A percentile compares a stretch with the other conserved stretches of the same genome.
phyloP scores from a whole-genome alignment of 2,797 vertebrate species.

The Ptychobarbus kaznakovi region DNA sequence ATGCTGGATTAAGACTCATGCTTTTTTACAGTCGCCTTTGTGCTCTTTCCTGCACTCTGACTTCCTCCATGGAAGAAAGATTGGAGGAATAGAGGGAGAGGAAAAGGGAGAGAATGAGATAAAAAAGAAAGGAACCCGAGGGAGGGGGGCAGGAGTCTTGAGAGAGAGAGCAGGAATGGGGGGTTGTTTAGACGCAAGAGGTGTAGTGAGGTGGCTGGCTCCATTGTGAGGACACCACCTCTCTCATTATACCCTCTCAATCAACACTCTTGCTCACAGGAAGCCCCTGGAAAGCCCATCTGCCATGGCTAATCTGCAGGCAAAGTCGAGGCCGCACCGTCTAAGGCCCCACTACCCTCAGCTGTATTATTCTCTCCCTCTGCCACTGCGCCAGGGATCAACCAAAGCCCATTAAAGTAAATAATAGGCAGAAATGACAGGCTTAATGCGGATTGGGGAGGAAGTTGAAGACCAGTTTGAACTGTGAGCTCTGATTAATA shows the following conservation, averaged over 20 bases:
- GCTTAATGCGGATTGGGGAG: conserved; percentile 99
- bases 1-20: conserved; percentile 99
- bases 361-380: conserved; percentile 99
- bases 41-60: conserved; percentile 97
- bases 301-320: conserved; percentile 99
- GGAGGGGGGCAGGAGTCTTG: conserved; percentile 78
- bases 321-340: conserved; percentile 94
- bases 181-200: conserved; percentile 97
- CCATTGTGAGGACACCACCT: conserved; percentile 99
- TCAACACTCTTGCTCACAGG: conserved; percentile 99
- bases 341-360: conserved; percentile 92
- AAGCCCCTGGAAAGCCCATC: conserved; percentile 99
- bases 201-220: conserved; percentile 96
- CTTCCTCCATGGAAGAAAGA: conserved; percentile 78
- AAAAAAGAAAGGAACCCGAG: conserved; percentile 49
- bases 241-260: conserved; percentile 99
- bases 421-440: conserved; percentile 99
- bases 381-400: conserved; percentile 99
- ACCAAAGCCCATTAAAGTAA: conserved; percentile 99
- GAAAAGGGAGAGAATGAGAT: conserved; percentile 51
- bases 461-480: conserved; percentile 99
- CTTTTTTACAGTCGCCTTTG: conserved; percentile 99
- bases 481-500: conserved; percentile 99
- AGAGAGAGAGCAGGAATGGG: conserved; percentile 82
- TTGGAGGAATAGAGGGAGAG: conserved; percentile 49